Evolutionary conservation across 2,888 invertebrate species (phyloP), one percentile per base, ranked within the genome.

Genomic region (Amblyteles armatorius): DNA sequence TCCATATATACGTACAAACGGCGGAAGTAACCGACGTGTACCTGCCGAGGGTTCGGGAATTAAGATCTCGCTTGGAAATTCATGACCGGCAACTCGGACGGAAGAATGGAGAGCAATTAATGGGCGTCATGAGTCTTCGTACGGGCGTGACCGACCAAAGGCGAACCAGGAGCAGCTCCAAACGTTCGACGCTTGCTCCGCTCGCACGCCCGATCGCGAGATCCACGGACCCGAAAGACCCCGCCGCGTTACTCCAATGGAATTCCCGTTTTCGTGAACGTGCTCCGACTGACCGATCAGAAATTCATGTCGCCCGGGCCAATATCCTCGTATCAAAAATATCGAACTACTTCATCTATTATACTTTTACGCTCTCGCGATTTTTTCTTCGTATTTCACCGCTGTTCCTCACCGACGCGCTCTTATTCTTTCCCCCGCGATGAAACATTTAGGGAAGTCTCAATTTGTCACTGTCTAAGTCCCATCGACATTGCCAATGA

Each of bases 41-140:
- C 87, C 76, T 74, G 76, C 82, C 69, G 79, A 74, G 74, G 79
- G 74, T 84, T 84, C 71, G 79, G 82, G 74, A 89, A 86, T 88
- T 86, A 86, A 87, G 86, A 81, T 83, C 81, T 86, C 85, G 87
- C 87, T 89, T 88, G 85, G 86, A 90, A 91, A 91, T 90, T 90
- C 90, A 90, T 88, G 90, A 83, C 84, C 88, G 89, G 86, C 86
- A 87, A 88, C 86, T 87, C 86, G 85, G 86, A 85, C 74, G 88
- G 87, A 91, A 91, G 90, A 90, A 91, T 89, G 88, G 88, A 88
- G 88, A 88, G 88, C 90, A 90, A 91, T 91, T 91, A 91, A 91
- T 90, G 89, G 89, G 80, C 88, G 88, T 87, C 89, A 88, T 89
- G 90, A 89, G 88, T 89, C 89, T 89, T 89, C 85, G 84, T 78